A percentile compares a stretch with the other conserved stretches of the same genome.
phyloP scores from a whole-genome alignment of 1,140 invertebrate genomes.

The Mactra quadrangularis region DNA sequence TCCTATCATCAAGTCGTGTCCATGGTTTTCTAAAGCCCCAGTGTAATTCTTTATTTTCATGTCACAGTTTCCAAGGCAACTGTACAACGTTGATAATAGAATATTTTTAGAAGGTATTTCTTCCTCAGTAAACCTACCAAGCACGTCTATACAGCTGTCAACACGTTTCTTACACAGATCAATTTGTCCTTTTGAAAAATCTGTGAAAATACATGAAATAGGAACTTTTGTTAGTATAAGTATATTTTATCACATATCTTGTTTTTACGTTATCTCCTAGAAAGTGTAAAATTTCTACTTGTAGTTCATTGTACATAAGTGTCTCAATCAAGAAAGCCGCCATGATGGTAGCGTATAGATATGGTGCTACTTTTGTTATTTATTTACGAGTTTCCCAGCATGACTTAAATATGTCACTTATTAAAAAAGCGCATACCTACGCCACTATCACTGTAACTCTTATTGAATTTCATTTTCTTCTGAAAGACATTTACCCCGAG shows the following conservation, averaged over 20 bases:
- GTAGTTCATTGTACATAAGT: too few species aligned
- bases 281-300: too few species aligned
- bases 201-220: background rate
- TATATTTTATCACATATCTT: background rate
- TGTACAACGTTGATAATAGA: slow-evolving; percentile 78
- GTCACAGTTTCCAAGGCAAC: slow-evolving; percentile 79
- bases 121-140: slow-evolving; percentile 72
- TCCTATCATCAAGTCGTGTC: slow-evolving; percentile 75
- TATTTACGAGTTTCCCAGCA: too few species aligned
- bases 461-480: too few species aligned
- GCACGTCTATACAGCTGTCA: slow-evolving; percentile 64
- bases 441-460: too few species aligned
- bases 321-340: too few species aligned
- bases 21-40: slow-evolving; percentile 74
- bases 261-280: background rate
- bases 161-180: slow-evolving; percentile 39
- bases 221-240: too few species aligned
- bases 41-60: slow-evolving; percentile 75
- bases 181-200: slow-evolving; percentile 27
- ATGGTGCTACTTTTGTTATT: too few species aligned
- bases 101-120: slow-evolving; percentile 73
- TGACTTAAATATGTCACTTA: too few species aligned
- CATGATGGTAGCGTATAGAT: too few species aligned
- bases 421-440: too few species aligned
- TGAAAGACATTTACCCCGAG: too few species aligned